Percentiles rank a stretch among this genome's conserved stretches.
Conservation (phyloP, 1,140 invertebrate species). For the Tetraneura akinire region DNA sequence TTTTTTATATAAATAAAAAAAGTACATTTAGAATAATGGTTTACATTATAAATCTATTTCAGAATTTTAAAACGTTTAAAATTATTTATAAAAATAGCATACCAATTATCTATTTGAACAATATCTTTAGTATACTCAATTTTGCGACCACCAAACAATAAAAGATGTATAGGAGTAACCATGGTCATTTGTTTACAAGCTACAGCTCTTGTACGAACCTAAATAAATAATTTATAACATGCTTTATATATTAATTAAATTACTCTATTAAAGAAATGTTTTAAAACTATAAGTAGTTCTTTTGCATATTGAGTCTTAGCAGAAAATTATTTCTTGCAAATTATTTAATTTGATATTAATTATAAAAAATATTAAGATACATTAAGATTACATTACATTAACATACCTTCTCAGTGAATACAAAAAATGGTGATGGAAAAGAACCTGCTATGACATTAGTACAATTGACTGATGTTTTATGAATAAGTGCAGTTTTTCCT, state of each 20-base stretch:
- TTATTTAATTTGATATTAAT: no score
- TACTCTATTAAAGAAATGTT: no score
- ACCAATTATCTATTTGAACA: constrained; percentile 83
- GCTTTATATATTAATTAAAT: neutral
- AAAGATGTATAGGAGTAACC: constrained; percentile 89
- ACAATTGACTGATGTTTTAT: constrained; percentile 97
- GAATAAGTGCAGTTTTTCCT: constrained; percentile 88
- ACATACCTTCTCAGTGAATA: constrained; percentile 92
- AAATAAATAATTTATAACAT: neutral
- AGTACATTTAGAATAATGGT: no score
- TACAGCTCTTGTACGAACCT: constrained; percentile 90
- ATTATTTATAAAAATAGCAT: no score
- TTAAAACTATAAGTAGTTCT: no score
- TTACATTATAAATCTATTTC: no score
- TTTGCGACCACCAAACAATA: constrained; percentile 89
- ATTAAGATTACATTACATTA: neutral
- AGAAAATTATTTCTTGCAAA: no score
- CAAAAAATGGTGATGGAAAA: constrained; percentile 94
- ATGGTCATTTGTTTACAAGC: constrained; percentile 97
- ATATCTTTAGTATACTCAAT: constrained; percentile 67
- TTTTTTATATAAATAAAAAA: no score
- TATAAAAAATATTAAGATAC: no score
- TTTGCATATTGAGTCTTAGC: no score
- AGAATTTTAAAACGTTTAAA: no score
- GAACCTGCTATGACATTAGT: constrained; percentile 73